Base-by-base conservation (phyloP, 2,888 invertebrate species). In the Standfussiana lucernea region DNA sequence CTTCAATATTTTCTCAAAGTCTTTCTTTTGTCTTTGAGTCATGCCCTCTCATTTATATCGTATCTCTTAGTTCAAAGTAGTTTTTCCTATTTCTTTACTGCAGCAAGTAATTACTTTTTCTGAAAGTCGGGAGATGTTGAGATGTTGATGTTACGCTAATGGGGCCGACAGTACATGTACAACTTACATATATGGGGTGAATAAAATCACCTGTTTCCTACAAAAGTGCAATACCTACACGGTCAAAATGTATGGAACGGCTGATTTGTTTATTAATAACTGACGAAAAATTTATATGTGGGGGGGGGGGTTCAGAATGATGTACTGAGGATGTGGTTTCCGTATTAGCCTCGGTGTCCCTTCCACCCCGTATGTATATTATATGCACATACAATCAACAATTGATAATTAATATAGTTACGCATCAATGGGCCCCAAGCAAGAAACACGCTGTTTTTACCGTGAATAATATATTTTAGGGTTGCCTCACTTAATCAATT, bases 371-470 rank as follows among this genome's bases (percentile, higher is more conserved):
- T n/a, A n/a, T 59, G 59, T 59, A 10, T 59, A 32, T 28, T 32
- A 21, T 59, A 21, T 32, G 59, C 28, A 28, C 56, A 56, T 56
- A 82, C 75, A 81, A 79, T 84, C 80, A 82, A 88, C 84, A 87
- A 87, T 89, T 85, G 89, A 84, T 88, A 84, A 87, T 88, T 88
- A 89, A 87, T 88, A 88, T 89, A 71, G 88, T 87, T 82, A 89
- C 89, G 86, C 89, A 84, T 86, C 83, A 88, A 80, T 79, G 88
- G 85, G 68, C 69, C 72, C 69, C 66, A 66, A 67, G 80, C 83
- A 86, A 89, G 85, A 89, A 88, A 80, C 81, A 62, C 45, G 65
- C 64, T 24, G 32, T 76, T 61, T 85, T 83, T 83, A 82, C 80
- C 70, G 78, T 85, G 76, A 84, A 87, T 88, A 76, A 84, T 84